Percentiles rank a stretch among this genome's conserved stretches.
Conservation (phyloP, 2,888 invertebrate genomes). For the Drosophila koepferae region DNA sequence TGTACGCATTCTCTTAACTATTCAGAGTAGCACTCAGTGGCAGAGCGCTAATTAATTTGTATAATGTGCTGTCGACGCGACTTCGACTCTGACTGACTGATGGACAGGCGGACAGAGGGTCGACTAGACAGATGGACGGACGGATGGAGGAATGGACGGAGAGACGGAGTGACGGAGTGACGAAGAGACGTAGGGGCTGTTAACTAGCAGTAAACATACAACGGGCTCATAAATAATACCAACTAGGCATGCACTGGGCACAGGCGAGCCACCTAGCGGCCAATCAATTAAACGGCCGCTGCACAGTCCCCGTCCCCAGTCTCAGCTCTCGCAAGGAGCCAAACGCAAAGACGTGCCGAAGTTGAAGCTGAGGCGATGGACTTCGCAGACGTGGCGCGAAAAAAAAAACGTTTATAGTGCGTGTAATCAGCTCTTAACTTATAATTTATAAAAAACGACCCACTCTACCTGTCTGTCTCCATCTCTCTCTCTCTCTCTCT, state of each 20-base stretch:
- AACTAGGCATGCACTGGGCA: conserved; percentile 42
- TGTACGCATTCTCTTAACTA: conserved; percentile 3
- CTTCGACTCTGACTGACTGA: conserved; percentile 29
- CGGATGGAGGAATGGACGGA: background rate
- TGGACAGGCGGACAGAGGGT: conserved; percentile 4
- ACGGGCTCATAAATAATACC: conserved; percentile 57
- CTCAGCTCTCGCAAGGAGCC: background rate
- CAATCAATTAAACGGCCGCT: conserved; percentile 66
- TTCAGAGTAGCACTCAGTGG: background rate
- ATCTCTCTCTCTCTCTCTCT: no score
- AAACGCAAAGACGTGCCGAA: background rate
- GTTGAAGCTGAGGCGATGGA: background rate
- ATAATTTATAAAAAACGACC: conserved; percentile 68
- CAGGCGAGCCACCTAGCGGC: conserved; percentile 52
- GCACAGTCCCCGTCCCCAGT: conserved; percentile 14
- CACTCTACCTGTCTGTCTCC: conserved; percentile 2
- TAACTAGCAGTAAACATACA: conserved; percentile 65
- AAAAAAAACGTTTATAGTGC: conserved; percentile 75
- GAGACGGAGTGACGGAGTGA: background rate
- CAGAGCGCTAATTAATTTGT: conserved; percentile 68
- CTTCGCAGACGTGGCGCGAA: conserved; percentile 53
- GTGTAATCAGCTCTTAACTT: conserved; percentile 81
- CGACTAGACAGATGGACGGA: conserved; percentile 3
- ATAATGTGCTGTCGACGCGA: conserved; percentile 68
- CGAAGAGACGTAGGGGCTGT: conserved; percentile 27